phyloP scores from a whole-genome alignment of 35 echinoderm and acorn worm genomes.

The Ophiothrix spiculata region DNA sequence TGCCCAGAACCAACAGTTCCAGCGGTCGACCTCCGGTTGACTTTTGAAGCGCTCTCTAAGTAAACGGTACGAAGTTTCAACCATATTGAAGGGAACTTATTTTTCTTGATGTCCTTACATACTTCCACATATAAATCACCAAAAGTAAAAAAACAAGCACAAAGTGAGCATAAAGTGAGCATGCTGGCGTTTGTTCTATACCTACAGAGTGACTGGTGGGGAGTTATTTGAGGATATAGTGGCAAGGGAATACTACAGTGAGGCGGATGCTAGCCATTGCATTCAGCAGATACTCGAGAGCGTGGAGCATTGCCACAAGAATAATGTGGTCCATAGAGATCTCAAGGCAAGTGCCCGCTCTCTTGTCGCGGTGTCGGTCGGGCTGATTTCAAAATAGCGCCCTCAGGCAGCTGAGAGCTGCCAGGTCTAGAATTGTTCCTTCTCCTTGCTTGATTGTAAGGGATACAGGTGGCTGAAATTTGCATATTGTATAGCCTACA shows the following conservation, averaged over 20 bases:
- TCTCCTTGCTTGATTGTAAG: too few relatives aligned
- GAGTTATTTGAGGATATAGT: slow-evolving; percentile 99
- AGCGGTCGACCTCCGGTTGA: too few relatives aligned
- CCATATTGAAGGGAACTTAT: too few relatives aligned
- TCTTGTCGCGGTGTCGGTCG: neutral
- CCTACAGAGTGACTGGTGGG: slow-evolving; percentile 93
- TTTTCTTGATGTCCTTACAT: too few relatives aligned
- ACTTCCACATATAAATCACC: too few relatives aligned
- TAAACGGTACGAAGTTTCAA: too few relatives aligned
- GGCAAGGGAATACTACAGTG: slow-evolving; percentile 99
- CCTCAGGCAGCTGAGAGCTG: slow-evolving; percentile 13
- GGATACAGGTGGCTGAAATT: neutral
- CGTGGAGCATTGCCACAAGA: slow-evolving; percentile 97
- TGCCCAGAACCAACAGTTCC: too few relatives aligned
- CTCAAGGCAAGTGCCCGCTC: slow-evolving; percentile 75
- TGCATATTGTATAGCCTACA: neutral
- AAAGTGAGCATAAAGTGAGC: neutral
- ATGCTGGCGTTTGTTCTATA: neutral
- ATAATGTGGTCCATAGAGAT: slow-evolving; percentile 92
- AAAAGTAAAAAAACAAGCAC: too few relatives aligned
- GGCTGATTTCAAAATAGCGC: neutral
- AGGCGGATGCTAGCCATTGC: slow-evolving; percentile 97
- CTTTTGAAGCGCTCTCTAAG: too few relatives aligned
- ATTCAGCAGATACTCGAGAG: slow-evolving; percentile 99
- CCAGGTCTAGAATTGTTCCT: neutral